These are phyloP conservation scores for Drosophila atripex DNA, from an alignment of 2,888 invertebrate species.

Conservation along the genomic window DNA sequence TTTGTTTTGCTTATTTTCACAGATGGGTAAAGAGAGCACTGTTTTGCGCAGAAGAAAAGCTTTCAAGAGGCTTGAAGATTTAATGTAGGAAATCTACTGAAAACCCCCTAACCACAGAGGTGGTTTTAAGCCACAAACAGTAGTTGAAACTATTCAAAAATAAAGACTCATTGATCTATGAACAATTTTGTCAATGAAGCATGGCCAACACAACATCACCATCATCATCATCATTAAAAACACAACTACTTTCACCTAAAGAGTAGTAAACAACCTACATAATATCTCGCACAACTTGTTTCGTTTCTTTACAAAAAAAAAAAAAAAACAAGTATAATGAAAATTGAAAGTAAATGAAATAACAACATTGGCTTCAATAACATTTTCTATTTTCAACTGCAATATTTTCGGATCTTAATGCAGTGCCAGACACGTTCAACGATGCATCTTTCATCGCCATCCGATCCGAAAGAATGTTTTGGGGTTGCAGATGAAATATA, in stretches of 20 bases:
- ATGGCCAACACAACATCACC: constrained; percentile 38
- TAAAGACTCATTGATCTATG: constrained; percentile 61
- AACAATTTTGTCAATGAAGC: constrained; percentile 53
- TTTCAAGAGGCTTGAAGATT: not conserved
- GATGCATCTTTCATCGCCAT: constrained; percentile 26
- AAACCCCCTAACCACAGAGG: not conserved
- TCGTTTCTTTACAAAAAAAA: constrained; percentile 13
- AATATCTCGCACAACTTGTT: constrained; percentile 53
- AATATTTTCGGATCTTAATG: constrained; percentile 23
- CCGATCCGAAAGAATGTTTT: constrained; percentile 8
- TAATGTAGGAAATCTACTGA: not conserved
- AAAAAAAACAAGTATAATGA: constrained; percentile 16
- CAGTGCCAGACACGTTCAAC: constrained; percentile 29
- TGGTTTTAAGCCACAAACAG: constrained; percentile 2
- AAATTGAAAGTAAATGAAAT: constrained; percentile 36
- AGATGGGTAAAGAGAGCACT: constrained; percentile 26
- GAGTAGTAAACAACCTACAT: constrained; percentile 35
- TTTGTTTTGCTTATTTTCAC: constrained; percentile 13
- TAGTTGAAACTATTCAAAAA: constrained; percentile 25
- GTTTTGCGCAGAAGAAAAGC: constrained; percentile 18
- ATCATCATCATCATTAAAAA: constrained; percentile 48
- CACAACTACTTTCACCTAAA: constrained; percentile 64
- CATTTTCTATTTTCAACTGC: constrained; percentile 30
- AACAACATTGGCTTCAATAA: constrained; percentile 17
- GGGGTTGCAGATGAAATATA: constrained; percentile 23